Base-by-base conservation (phyloP, 2,797 vertebrate genomes). In the Ctenopoma multispine region DNA sequence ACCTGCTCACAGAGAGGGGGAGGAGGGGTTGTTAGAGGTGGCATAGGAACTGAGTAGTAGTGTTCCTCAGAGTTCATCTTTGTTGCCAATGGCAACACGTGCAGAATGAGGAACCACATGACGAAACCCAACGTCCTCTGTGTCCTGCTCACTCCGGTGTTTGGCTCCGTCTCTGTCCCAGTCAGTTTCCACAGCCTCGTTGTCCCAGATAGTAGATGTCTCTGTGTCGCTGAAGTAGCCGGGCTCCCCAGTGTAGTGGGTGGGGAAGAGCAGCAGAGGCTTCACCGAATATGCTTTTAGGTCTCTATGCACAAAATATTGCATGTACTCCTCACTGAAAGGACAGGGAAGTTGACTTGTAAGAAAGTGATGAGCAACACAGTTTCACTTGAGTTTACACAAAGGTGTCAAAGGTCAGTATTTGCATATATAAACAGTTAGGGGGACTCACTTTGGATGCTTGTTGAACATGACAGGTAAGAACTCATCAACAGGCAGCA, bases 201-300 rank as follows among this genome's bases (percentile, higher is more conserved):
- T 96, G 87, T 98, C 96, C 96, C 96, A 97, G 90, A 97, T 96
- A 44, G 94, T 96, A 1, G 96, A 97, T 20, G 97, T 97, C 91
- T 98, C 96, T 0, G 96, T 97, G 91, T 97, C 96, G 0, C 96
- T 98, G 89, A 97, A 84, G 85, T 97, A 98, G 53, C 96, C 96
- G 0, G 96, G 95, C 85, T 98, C 95, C 5, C 96, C 96, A 0
- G 96, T 97, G 92, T 96, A 97, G 86, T 97, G 96, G 0, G 97
- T 97, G 4, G 96, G 96, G 88, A 96, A 97, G 67, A 98, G 87
- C 23, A 97, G 92, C 80, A 97, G 78, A 0, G 96, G 97, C 7
- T 97, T 96, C 3, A 92, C 95, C 0, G 97, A 97, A 80, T 97
- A 97, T 21, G 95, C 96, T 63, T 90, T 96, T 88, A 97, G 79